Evolutionary conservation across 2,888 invertebrate genomes (phyloP).

Genomic region (Sarcophaga subvicina): DNA sequence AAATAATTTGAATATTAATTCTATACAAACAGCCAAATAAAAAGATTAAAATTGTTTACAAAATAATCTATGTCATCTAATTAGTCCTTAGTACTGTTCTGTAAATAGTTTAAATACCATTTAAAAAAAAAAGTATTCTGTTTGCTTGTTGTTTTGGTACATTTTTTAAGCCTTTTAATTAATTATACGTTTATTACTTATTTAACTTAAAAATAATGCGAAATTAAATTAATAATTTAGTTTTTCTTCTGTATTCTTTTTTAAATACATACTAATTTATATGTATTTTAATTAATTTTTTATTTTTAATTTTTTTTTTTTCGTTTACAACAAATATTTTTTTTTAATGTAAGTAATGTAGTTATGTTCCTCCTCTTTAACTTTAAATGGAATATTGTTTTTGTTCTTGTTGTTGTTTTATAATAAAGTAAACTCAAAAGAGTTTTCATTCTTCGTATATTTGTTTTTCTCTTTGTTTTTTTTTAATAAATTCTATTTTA

Average conservation of each 20-base stretch:
- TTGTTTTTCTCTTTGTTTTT: background rate
- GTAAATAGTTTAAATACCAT: background rate
- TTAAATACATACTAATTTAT: too few relatives aligned
- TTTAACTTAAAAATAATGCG: conserved; percentile 33
- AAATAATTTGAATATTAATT: too few relatives aligned
- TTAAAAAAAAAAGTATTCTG: background rate
- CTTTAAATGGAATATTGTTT: conserved; percentile 63
- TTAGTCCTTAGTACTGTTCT: too few relatives aligned
- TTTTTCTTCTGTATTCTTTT: background rate
- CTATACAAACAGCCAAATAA: too few relatives aligned
- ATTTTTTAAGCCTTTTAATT: background rate
- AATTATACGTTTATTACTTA: conserved; percentile 5
- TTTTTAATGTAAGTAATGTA: background rate
- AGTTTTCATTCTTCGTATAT: background rate
- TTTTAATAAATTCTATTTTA: conserved; percentile 45
- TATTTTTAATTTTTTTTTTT: conserved; percentile 9
- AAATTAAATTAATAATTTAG: background rate
- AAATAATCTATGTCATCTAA: too few relatives aligned
- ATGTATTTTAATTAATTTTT: conserved; percentile 9
- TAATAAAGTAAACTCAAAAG: conserved; percentile 42
- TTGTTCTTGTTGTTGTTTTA: background rate
- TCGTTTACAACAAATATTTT: conserved; percentile 43
- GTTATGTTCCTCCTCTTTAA: conserved; percentile 14
- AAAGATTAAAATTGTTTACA: too few relatives aligned
- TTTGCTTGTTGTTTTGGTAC: background rate